These are phyloP conservation scores for Linnaemya vulpina DNA, from an alignment of 2,888 invertebrate species.

Conservation along the genomic window DNA sequence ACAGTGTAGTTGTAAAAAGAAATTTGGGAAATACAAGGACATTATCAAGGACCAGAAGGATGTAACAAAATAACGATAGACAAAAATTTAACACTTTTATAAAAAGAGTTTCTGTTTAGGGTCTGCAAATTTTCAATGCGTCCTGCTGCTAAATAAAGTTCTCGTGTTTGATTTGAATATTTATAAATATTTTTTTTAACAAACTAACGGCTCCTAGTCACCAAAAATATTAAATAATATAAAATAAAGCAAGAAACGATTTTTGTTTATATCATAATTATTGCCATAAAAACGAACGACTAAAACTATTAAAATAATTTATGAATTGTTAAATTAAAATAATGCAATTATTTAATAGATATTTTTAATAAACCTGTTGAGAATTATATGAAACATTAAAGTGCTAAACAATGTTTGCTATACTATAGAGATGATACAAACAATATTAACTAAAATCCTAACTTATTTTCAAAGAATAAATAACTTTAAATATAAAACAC, in stretches of 20 bases:
- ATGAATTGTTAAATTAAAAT: constrained; percentile 35
- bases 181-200: constrained; percentile 35
- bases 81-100: constrained; percentile 47
- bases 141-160: constrained; percentile 20
- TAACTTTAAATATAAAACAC: background rate
- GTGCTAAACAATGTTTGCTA: constrained; percentile 63
- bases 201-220: constrained; percentile 72
- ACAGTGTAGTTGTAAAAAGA: constrained; percentile 47
- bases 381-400: constrained; percentile 54
- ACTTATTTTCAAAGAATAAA: constrained; percentile 46
- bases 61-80: background rate
- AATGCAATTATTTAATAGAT: constrained; percentile 43
- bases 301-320: constrained; percentile 16
- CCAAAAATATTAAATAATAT: constrained; percentile 65
- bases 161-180: constrained; percentile 29
- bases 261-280: constrained; percentile 41
- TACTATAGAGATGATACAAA: background rate
- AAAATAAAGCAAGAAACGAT: constrained; percentile 35
- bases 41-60: background rate
- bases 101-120: constrained; percentile 39
- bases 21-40: constrained; percentile 21
- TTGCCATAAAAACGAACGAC: constrained; percentile 70
- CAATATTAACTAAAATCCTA: constrained; percentile 24
- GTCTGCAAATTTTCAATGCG: background rate
- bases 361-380: constrained; percentile 55